Conservation (phyloP, 2,888 invertebrate genomes). For the Alitta virens region DNA sequence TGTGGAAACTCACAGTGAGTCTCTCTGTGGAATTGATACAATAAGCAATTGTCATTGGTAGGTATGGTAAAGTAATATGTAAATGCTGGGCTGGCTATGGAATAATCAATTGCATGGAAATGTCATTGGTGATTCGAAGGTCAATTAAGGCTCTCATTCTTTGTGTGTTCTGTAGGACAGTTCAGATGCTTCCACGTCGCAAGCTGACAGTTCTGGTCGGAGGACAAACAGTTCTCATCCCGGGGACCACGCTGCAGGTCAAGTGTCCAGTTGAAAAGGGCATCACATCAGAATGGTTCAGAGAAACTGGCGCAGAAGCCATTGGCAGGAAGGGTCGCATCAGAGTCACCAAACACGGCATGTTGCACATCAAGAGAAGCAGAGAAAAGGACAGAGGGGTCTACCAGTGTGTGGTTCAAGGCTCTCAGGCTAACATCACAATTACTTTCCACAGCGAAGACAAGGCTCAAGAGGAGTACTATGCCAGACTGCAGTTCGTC, state of each 20-base stretch:
- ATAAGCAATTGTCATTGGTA: too few relatives aligned
- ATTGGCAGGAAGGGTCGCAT: slow-evolving; percentile 16
- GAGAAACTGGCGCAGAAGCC: slow-evolving; percentile 37
- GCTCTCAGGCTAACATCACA: slow-evolving; percentile 36
- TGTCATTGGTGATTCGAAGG: too few relatives aligned
- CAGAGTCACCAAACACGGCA: slow-evolving; percentile 15
- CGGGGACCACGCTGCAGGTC: slow-evolving; percentile 42
- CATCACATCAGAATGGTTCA: slow-evolving; percentile 44
- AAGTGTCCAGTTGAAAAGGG: slow-evolving; percentile 43
- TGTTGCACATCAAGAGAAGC: slow-evolving; percentile 17
- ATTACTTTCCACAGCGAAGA: slow-evolving; percentile 32
- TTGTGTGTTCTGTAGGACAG: too few relatives aligned
- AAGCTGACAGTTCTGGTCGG: slow-evolving; percentile 36
- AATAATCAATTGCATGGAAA: too few relatives aligned
- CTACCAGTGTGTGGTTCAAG: slow-evolving; percentile 44
- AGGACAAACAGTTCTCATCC: slow-evolving; percentile 40
- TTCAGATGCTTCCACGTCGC: slow-evolving; percentile 13
- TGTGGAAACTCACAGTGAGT: too few relatives aligned
- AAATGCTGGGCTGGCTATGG: too few relatives aligned
- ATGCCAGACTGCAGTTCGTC: not conserved
- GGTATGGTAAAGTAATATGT: too few relatives aligned
- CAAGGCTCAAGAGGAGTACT: slow-evolving; percentile 7
- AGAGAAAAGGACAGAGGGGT: slow-evolving; percentile 33
- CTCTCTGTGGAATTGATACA: too few relatives aligned
- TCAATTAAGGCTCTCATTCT: too few relatives aligned